These are phyloP conservation scores for Troilus luridus DNA, from an alignment of 2,888 invertebrate genomes.

Conservation along the genomic window DNA sequence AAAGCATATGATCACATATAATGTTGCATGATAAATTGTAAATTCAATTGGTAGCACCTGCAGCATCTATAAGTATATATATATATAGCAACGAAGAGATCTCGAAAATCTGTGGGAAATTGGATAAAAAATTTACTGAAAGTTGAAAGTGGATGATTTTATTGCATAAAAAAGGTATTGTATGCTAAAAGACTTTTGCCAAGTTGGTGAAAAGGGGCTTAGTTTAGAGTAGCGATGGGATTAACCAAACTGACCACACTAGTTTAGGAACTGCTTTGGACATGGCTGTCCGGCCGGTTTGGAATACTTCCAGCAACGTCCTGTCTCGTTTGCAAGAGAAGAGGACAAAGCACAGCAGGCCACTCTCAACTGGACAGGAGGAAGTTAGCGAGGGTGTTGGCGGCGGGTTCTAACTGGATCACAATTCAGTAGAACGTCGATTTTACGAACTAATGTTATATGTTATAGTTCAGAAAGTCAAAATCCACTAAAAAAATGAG, in stretches of 20 bases:
- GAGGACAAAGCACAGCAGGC: not conserved
- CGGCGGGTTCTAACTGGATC: too few relatives aligned
- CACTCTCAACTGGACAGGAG: not conserved
- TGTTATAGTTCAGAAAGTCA: too few relatives aligned
- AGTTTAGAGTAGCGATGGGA: not conserved
- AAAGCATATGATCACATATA: too few relatives aligned
- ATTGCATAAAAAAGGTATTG: not conserved
- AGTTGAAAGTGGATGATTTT: not conserved
- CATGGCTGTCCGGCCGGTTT: not conserved
- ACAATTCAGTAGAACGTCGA: too few relatives aligned
- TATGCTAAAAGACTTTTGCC: not conserved
- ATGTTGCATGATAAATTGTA: too few relatives aligned
- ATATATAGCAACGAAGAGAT: too few relatives aligned
- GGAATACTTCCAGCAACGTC: constrained; percentile 13
- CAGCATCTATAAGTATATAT: too few relatives aligned
- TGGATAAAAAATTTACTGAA: not conserved
- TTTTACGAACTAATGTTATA: too few relatives aligned
- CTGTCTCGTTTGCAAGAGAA: constrained; percentile 17
- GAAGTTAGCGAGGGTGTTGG: not conserved
- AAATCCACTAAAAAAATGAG: too few relatives aligned
- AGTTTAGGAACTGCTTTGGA: constrained; percentile 6
- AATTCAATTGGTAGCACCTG: too few relatives aligned
- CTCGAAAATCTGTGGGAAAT: too few relatives aligned
- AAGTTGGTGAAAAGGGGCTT: not conserved
- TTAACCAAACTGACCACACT: not conserved